Evolutionary conservation across 1,140 invertebrate genomes (phyloP).

Genomic region (Linepithema humile): DNA sequence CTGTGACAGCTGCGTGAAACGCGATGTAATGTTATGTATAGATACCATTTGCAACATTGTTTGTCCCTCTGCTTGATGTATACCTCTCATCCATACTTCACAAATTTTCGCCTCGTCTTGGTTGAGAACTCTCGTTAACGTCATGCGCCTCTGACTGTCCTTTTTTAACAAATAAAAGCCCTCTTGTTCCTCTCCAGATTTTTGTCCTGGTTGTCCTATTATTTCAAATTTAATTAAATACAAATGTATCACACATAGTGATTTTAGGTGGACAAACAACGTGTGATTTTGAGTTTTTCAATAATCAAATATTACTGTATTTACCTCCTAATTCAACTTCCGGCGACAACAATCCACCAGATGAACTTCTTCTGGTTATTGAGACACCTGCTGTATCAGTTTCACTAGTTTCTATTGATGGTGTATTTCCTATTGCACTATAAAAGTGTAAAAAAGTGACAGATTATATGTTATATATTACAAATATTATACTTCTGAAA

Average conservation of each 20-base stretch:
- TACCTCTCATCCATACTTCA: slow-evolving; percentile 92
- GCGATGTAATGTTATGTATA: not conserved
- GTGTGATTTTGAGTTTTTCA: too few species aligned
- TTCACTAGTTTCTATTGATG: slow-evolving; percentile 89
- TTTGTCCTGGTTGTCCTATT: slow-evolving; percentile 78
- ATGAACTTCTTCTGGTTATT: slow-evolving; percentile 90
- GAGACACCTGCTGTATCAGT: slow-evolving; percentile 85
- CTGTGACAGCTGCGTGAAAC: not conserved
- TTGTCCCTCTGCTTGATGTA: slow-evolving; percentile 88
- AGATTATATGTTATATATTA: slow-evolving; percentile 7
- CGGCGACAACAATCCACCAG: slow-evolving; percentile 91
- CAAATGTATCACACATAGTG: slow-evolving; percentile 24
- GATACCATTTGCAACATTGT: slow-evolving; percentile 87
- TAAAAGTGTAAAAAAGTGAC: slow-evolving; percentile 59
- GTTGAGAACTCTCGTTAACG: slow-evolving; percentile 94
- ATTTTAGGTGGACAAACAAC: too few species aligned
- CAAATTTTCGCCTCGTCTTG: slow-evolving; percentile 95
- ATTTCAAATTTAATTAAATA: not conserved
- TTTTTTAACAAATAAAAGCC: slow-evolving; percentile 98
- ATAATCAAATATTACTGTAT: not conserved
- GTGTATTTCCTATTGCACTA: slow-evolving; percentile 87
- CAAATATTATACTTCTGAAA: not conserved
- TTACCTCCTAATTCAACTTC: slow-evolving; percentile 87
- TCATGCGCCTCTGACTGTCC: slow-evolving; percentile 97
- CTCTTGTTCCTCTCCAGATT: slow-evolving; percentile 90